A percentile compares a stretch with the other conserved stretches of the same genome.
These are phyloP conservation scores for Hystrix brachyura DNA, from an alignment of 2,113 vertebrate genomes.

Conservation along the genomic window DNA sequence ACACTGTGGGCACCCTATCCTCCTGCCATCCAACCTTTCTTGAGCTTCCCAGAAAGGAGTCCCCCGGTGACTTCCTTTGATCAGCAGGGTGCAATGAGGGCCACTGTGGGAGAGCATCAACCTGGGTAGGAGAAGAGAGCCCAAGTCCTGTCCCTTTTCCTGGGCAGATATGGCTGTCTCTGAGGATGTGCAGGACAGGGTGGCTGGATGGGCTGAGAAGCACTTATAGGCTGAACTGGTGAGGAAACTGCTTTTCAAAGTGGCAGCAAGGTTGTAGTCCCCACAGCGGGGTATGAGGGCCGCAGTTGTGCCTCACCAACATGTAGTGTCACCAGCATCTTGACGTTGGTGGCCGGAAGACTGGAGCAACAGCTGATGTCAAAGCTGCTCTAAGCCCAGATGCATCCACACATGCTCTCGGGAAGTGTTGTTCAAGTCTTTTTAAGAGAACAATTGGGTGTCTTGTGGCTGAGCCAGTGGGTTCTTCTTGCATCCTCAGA, in stretches of 20 bases:
- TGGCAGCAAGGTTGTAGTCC: not conserved
- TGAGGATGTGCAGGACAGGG: not conserved
- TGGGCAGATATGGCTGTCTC: not conserved
- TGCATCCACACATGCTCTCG: not conserved
- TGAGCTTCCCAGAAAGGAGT: not conserved
- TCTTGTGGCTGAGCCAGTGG: not conserved
- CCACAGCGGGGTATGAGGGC: not conserved
- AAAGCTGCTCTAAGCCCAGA: not conserved
- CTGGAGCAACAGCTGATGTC: not conserved
- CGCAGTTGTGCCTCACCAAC: not conserved
- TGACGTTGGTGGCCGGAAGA: not conserved
- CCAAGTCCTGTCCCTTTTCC: not conserved
- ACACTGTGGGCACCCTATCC: not conserved
- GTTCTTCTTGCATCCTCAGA: not conserved
- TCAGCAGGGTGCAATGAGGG: not conserved
- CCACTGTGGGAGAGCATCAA: not conserved
- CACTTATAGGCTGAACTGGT: not conserved
- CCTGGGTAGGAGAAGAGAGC: not conserved
- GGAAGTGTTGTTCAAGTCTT: not conserved
- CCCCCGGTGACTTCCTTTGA: not conserved
- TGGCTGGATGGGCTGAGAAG: not conserved
- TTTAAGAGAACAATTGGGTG: not conserved
- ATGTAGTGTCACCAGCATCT: not conserved
- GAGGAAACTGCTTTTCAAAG: not conserved
- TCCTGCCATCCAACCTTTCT: not conserved